A percentile compares a stretch with the other conserved stretches of the same genome.
Conservation (phyloP, 2,797 vertebrate species). For the Myotis pilosus region DNA sequence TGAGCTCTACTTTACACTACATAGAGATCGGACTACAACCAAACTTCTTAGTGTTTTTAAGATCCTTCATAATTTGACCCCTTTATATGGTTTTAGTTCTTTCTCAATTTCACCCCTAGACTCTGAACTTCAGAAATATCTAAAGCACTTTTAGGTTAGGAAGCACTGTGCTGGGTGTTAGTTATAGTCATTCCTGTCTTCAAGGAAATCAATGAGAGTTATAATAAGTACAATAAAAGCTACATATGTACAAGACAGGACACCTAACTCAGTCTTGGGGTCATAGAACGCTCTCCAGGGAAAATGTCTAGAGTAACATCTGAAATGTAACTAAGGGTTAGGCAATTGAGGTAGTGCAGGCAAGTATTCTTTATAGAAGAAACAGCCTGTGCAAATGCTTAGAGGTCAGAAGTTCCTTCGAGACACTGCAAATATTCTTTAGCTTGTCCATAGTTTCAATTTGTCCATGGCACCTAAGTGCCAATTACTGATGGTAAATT, state of each 20-base stretch:
- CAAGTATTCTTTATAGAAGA: background rate
- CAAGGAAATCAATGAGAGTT: background rate
- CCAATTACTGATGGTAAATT: background rate
- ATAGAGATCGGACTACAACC: background rate
- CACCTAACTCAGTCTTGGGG: background rate
- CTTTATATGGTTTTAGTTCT: background rate
- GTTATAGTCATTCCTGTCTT: background rate
- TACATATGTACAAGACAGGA: background rate
- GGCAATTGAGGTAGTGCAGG: background rate
- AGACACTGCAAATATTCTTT: background rate
- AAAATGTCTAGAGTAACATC: background rate
- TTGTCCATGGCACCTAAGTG: background rate
- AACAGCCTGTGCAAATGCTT: background rate
- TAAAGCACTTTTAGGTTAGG: background rate
- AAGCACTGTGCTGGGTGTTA: background rate
- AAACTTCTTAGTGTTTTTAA: background rate
- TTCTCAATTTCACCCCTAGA: background rate
- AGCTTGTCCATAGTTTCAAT: background rate
- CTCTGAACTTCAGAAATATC: background rate
- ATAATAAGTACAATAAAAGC: background rate
- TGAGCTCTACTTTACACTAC: background rate
- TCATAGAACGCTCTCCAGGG: background rate
- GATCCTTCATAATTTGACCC: background rate
- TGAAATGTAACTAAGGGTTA: background rate
- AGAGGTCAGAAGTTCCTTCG: background rate